A percentile compares a stretch with the other conserved stretches of the same genome.
Conservation (phyloP, 2,797 vertebrate species). For the Cyclopterus lumpus region DNA sequence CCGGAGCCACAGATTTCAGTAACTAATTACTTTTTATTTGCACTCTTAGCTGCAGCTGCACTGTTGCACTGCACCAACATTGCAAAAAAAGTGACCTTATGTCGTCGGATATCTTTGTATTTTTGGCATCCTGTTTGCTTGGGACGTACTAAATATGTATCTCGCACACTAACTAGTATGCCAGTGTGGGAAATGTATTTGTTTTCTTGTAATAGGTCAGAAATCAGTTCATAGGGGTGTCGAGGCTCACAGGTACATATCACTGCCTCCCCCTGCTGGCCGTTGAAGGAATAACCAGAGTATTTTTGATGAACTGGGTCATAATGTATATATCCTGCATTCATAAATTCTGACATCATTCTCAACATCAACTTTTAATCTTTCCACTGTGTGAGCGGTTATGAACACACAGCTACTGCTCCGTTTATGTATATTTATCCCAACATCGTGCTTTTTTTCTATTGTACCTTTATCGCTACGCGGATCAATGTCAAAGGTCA, state of each 20-base stretch:
- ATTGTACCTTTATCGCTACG: conserved; percentile 87
- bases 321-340: conserved; percentile 80
- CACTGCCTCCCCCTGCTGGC: conserved; percentile 31
- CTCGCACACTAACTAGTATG: neutral
- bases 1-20: conserved; percentile 13
- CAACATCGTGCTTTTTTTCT: conserved; percentile 1
- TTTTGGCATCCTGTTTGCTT: neutral
- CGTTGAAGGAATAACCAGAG: neutral
- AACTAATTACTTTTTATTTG: neutral
- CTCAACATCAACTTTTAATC: conserved; percentile 89
- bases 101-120: neutral
- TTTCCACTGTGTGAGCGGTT: conserved; percentile 90
- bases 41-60: neutral
- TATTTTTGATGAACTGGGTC: neutral
- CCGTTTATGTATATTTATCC: neutral
- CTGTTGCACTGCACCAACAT: neutral
- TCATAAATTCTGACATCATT: conserved; percentile 90
- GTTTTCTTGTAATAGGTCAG: neutral
- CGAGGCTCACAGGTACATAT: neutral
- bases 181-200: neutral
- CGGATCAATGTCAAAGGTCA: conserved; percentile 93
- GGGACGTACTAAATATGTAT: neutral
- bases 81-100: no score
- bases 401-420: neutral
- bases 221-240: neutral